These are phyloP conservation scores for Muscidifurax raptorellus DNA, from an alignment of 1,140 invertebrate genomes.

Conservation along the genomic window DNA sequence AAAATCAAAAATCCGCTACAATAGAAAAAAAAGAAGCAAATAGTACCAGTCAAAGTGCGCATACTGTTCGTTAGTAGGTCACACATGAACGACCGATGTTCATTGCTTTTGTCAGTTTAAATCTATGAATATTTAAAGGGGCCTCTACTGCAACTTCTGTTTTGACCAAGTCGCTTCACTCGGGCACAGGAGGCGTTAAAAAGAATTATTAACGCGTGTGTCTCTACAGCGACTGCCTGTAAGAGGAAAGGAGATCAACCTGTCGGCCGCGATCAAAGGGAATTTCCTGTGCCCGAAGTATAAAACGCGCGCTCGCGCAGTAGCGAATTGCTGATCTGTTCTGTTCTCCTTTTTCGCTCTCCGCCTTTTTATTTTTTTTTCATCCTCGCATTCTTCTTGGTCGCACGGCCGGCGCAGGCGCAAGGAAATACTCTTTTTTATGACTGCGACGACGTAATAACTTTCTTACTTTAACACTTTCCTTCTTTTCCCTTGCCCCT, in stretches of 20 bases:
- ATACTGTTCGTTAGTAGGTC: not conserved
- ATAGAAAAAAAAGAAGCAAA: too few species aligned
- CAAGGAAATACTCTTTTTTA: conserved; percentile 48
- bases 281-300: conserved; percentile 47
- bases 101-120: conserved; percentile 32
- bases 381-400: conserved; percentile 47
- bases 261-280: conserved; percentile 57
- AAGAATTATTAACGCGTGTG: conserved; percentile 67
- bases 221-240: conserved; percentile 18
- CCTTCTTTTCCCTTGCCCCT: not conserved
- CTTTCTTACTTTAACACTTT: conserved; percentile 49
- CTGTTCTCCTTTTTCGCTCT: conserved; percentile 11
- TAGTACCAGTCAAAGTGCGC: not conserved
- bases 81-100: not conserved
- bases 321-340: conserved; percentile 24
- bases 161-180: conserved; percentile 33
- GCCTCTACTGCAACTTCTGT: not conserved
- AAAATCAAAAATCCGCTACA: too few species aligned
- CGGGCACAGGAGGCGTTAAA: conserved; percentile 52
- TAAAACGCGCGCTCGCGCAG: conserved; percentile 21
- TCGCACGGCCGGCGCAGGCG: not conserved
- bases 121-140: conserved; percentile 39
- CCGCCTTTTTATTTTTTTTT: conserved; percentile 31
- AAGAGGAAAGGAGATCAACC: conserved; percentile 45
- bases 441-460: conserved; percentile 43